Evolutionary conservation across 2,888 invertebrate species (phyloP).

Genomic region (Nematopogon swammerdamellus): DNA sequence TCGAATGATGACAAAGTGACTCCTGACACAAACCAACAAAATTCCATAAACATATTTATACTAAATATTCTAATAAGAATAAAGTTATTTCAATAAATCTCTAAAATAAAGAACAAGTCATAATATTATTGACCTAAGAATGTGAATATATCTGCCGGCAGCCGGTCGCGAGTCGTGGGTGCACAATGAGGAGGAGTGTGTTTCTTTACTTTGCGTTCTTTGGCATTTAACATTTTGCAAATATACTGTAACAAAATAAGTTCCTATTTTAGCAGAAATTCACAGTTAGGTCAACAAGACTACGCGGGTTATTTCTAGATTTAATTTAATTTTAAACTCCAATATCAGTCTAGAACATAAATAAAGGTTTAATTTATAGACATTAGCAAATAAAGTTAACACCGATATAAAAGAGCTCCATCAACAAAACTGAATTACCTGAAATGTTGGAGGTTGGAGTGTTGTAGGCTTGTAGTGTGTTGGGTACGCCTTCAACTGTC

Average conservation of each 20-base stretch:
- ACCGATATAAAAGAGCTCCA: not conserved
- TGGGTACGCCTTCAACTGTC: too few relatives aligned
- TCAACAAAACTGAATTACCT: not conserved
- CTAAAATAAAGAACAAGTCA: slow-evolving; percentile 19
- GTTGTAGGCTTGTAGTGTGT: too few relatives aligned
- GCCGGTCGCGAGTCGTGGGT: too few relatives aligned
- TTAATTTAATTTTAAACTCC: slow-evolving; percentile 22
- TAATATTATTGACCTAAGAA: slow-evolving; percentile 31
- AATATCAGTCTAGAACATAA: slow-evolving; percentile 32
- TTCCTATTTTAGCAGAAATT: slow-evolving; percentile 31
- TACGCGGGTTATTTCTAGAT: slow-evolving; percentile 27
- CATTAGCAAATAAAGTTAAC: not conserved
- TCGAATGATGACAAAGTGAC: too few relatives aligned
- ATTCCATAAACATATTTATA: slow-evolving; percentile 45
- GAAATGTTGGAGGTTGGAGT: too few relatives aligned
- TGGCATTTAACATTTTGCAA: slow-evolving; percentile 32
- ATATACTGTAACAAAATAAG: slow-evolving; percentile 13
- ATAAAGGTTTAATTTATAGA: slow-evolving; percentile 1
- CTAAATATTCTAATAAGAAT: slow-evolving; percentile 33
- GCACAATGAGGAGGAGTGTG: too few relatives aligned
- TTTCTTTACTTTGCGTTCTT: slow-evolving; percentile 33
- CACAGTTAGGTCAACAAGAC: slow-evolving; percentile 32
- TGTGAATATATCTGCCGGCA: slow-evolving; percentile 7
- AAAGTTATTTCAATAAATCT: slow-evolving; percentile 25
- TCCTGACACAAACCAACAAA: not conserved